These are phyloP conservation scores for Achroia grisella DNA, from an alignment of 1,140 invertebrate genomes.

Conservation along the genomic window DNA sequence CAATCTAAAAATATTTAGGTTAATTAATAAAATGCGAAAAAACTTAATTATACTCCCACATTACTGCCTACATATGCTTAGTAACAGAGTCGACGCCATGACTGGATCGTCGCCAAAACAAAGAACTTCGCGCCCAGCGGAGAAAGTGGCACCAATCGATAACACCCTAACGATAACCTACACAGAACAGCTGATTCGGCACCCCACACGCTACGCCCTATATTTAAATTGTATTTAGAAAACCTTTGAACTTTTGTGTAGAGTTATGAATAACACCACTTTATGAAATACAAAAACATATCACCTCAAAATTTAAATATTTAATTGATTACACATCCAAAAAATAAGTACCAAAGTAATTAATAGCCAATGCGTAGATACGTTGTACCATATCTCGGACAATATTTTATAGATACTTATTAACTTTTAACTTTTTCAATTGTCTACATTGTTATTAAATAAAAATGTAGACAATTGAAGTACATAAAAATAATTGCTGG, in stretches of 20 bases:
- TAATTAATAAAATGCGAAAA: neutral
- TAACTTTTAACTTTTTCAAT: too few species aligned
- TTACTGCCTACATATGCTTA: conserved; percentile 12
- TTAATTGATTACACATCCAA: too few species aligned
- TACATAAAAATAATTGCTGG: too few species aligned
- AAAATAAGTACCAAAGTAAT: too few species aligned
- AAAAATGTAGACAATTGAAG: too few species aligned
- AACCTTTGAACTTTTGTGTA: neutral
- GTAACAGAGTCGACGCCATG: conserved; percentile 17
- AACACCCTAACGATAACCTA: conserved; percentile 24
- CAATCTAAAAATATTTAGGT: neutral
- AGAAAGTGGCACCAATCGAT: conserved; percentile 56
- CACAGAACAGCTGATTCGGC: conserved; percentile 36
- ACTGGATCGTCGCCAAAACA: conserved; percentile 48
- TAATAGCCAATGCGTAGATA: too few species aligned
- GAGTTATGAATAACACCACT: too few species aligned
- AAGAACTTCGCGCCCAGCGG: conserved; percentile 32
- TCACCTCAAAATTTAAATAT: too few species aligned
- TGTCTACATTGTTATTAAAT: too few species aligned
- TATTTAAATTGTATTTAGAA: neutral
- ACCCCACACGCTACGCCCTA: neutral
- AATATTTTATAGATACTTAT: too few species aligned
- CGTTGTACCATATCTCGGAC: too few species aligned
- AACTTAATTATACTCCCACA: neutral
- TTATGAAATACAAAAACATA: too few species aligned